These are phyloP conservation scores for Charina bottae DNA, from an alignment of 2,113 vertebrate species.

Conservation along the genomic window DNA sequence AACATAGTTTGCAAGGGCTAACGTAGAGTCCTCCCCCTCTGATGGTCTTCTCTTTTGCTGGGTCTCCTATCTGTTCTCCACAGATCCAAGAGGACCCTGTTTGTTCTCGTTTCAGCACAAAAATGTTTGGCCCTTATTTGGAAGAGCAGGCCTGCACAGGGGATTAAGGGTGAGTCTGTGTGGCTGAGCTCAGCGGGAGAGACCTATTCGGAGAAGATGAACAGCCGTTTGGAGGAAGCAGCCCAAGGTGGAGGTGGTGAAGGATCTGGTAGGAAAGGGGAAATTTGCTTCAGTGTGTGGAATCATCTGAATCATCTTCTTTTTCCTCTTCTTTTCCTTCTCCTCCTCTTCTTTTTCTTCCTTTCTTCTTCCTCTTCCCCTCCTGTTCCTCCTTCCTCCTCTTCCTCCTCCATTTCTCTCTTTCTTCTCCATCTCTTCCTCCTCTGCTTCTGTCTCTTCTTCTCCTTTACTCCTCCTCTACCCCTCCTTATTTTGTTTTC, in stretches of 20 bases:
- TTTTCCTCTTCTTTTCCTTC: neutral
- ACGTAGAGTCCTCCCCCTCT: too few relatives aligned
- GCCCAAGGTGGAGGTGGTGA: neutral
- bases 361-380: too few relatives aligned
- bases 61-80: neutral
- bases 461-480: neutral
- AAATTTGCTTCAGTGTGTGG: neutral
- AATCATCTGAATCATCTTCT: neutral
- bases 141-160: neutral
- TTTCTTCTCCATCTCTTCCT: neutral
- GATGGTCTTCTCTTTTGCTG: neutral
- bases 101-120: neutral
- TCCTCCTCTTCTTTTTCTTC: neutral
- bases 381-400: too few relatives aligned
- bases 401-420: neutral
- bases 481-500: neutral
- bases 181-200: neutral
- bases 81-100: neutral
- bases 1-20: neutral
- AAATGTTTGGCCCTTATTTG: neutral
- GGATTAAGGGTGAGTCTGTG: neutral
- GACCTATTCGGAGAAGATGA: rapidly evolving
- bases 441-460: neutral
- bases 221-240: neutral
- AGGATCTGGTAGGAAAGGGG: too few relatives aligned